Conservation (phyloP, 64 coral and sea anemone species). For the Montipora cactus region DNA sequence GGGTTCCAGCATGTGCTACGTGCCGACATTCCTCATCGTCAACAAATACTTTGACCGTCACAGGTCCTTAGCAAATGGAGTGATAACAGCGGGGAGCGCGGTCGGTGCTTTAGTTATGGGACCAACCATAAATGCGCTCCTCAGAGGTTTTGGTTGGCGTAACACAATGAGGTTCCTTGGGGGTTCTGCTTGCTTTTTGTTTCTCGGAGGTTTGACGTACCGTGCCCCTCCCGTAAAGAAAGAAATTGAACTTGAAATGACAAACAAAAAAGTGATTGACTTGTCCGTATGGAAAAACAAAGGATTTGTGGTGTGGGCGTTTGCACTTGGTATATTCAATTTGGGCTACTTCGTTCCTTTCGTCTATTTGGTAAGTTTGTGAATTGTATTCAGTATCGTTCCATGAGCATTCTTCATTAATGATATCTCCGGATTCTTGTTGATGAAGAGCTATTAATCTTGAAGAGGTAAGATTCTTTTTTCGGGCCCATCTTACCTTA, state of each 20-base stretch:
- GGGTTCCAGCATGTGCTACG: slow-evolving; percentile 73
- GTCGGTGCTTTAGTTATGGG: slow-evolving; percentile 67
- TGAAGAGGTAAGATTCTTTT: too few relatives aligned
- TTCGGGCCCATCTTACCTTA: too few relatives aligned
- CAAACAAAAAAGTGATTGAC: slow-evolving; percentile 52
- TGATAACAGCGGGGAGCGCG: slow-evolving; percentile 52
- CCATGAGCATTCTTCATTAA: not conserved
- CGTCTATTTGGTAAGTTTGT: slow-evolving; percentile 67
- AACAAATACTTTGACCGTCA: slow-evolving; percentile 66
- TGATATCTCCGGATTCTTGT: not conserved
- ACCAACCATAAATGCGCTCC: slow-evolving; percentile 50
- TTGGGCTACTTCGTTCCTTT: slow-evolving; percentile 75
- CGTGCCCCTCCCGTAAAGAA: slow-evolving; percentile 13
- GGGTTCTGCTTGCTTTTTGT: not conserved
- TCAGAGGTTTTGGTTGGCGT: slow-evolving; percentile 58
- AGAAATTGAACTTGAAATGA: not conserved
- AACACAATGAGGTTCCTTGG: slow-evolving; percentile 59
- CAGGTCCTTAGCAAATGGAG: slow-evolving; percentile 59
- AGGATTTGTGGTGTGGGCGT: slow-evolving; percentile 72
- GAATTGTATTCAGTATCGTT: not conserved
- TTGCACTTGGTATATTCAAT: slow-evolving; percentile 57
- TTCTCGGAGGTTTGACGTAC: slow-evolving; percentile 18
- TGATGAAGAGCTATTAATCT: too few relatives aligned
- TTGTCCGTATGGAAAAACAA: slow-evolving; percentile 72
- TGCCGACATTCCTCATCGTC: slow-evolving; percentile 63